Evolutionary conservation across 2,888 invertebrate genomes (phyloP).

Genomic region (Byasa hedistus): DNA sequence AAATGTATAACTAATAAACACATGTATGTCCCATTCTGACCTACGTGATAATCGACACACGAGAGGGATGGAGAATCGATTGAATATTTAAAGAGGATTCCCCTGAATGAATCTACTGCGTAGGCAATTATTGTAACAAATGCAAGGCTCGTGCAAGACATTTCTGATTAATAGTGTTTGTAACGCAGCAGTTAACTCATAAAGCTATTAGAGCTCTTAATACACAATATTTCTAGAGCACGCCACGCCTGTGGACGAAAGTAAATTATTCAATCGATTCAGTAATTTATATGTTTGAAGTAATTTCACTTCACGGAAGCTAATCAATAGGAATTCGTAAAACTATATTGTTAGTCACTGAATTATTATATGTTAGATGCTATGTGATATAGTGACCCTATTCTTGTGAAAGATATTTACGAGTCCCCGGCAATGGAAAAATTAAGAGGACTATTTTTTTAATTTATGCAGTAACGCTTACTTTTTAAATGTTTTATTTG

Average conservation of each 20-base stretch:
- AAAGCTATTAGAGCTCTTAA: constrained; percentile 57
- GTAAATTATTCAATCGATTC: constrained; percentile 58
- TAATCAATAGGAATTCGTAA: constrained; percentile 40
- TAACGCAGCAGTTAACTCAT: constrained; percentile 41
- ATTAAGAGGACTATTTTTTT: too few species aligned
- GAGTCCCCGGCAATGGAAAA: too few species aligned
- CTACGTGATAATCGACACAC: constrained; percentile 23
- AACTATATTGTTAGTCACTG: constrained; percentile 23
- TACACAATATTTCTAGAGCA: constrained; percentile 53
- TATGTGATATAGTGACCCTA: neutral
- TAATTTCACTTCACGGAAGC: constrained; percentile 46
- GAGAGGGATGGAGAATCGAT: constrained; percentile 49
- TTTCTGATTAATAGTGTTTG: constrained; percentile 58
- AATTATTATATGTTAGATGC: neutral
- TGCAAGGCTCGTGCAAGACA: constrained; percentile 58
- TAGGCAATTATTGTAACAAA: constrained; percentile 55
- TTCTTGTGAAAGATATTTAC: too few species aligned
- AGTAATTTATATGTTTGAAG: constrained; percentile 61
- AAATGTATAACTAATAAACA: constrained; percentile 36
- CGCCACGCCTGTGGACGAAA: constrained; percentile 42
- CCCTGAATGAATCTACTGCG: constrained; percentile 60
- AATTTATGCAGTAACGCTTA: too few species aligned
- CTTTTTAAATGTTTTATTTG: too few species aligned
- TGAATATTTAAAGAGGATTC: constrained; percentile 67
- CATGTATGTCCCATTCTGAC: constrained; percentile 44